Conservation (phyloP, 2,113 vertebrate species). For the Gasterosteus nipponicus region DNA sequence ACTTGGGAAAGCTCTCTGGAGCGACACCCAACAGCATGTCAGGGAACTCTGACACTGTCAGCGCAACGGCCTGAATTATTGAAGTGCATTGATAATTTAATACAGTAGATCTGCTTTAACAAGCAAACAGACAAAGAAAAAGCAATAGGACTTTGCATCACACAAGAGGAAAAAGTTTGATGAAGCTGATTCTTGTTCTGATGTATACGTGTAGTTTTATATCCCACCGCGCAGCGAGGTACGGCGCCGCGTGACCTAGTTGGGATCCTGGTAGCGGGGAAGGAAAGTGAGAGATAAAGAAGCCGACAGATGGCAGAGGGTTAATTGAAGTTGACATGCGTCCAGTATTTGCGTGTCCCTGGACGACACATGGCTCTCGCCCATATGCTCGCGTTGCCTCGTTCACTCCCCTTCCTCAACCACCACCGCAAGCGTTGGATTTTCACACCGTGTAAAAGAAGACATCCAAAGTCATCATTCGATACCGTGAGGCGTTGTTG, state of each 20-base stretch:
- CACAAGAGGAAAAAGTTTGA: background rate
- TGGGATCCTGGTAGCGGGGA: slow-evolving; percentile 29
- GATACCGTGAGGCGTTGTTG: background rate
- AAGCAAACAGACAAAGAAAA: slow-evolving; percentile 12
- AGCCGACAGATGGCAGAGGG: slow-evolving; percentile 66
- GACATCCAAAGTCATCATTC: background rate
- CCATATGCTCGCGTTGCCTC: slow-evolving; percentile 60
- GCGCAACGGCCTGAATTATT: slow-evolving; percentile 65
- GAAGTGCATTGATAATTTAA: slow-evolving; percentile 66
- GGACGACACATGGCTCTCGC: slow-evolving; percentile 50
- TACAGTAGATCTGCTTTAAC: slow-evolving; percentile 48
- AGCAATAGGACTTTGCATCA: slow-evolving; percentile 5
- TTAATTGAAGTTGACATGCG: slow-evolving; percentile 74
- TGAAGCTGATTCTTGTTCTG: background rate
- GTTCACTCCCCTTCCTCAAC: slow-evolving; percentile 19
- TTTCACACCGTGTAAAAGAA: slow-evolving; percentile 26
- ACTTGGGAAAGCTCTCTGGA: slow-evolving; percentile 51
- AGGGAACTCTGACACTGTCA: slow-evolving; percentile 55
- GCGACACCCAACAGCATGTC: slow-evolving; percentile 48
- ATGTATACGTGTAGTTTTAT: slow-evolving; percentile 8
- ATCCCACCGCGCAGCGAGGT: slow-evolving; percentile 1
- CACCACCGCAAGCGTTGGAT: slow-evolving; percentile 6
- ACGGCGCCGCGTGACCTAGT: slow-evolving; percentile 45
- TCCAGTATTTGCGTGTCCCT: slow-evolving; percentile 65
- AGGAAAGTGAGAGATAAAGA: slow-evolving; percentile 32